phyloP scores from a whole-genome alignment of 2,113 vertebrate species.

The Chionis minor region DNA sequence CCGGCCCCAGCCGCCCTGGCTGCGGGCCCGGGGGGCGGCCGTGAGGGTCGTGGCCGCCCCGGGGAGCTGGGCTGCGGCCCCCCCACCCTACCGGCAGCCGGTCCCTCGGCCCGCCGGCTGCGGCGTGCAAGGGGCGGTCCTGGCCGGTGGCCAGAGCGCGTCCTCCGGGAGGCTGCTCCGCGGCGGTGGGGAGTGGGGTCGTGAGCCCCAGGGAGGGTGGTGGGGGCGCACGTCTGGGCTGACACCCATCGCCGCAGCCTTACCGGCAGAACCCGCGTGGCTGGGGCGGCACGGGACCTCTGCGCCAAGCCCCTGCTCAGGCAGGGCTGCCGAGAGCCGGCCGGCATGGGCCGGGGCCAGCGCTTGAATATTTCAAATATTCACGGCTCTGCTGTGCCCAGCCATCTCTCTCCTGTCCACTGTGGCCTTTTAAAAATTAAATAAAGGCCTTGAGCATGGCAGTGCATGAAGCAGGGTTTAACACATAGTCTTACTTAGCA shows the following conservation, averaged over 20 bases:
- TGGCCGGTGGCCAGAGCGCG: too few species aligned
- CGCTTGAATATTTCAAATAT: background rate
- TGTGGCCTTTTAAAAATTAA: background rate
- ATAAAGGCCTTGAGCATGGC: too few species aligned
- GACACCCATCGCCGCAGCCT: background rate
- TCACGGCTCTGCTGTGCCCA: accelerated
- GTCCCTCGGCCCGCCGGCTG: background rate
- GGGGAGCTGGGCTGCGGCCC: background rate
- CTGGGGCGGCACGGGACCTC: background rate
- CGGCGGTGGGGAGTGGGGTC: accelerated
- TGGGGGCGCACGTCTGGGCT: background rate
- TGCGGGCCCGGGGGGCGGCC: background rate
- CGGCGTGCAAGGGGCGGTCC: background rate
- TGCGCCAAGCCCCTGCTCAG: background rate
- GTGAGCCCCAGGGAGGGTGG: background rate
- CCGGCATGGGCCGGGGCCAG: background rate
- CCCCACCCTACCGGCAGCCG: background rate
- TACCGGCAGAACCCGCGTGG: accelerated
- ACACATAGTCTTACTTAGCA: accelerated
- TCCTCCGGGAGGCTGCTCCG: background rate
- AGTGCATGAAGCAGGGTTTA: background rate
- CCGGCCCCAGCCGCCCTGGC: too few species aligned
- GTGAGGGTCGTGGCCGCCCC: background rate
- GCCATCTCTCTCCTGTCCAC: background rate
- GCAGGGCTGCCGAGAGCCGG: accelerated